A percentile compares a stretch with the other conserved stretches of the same genome.
phyloP scores from a whole-genome alignment of 2,113 vertebrate species.

The Dicaeum eximium region DNA sequence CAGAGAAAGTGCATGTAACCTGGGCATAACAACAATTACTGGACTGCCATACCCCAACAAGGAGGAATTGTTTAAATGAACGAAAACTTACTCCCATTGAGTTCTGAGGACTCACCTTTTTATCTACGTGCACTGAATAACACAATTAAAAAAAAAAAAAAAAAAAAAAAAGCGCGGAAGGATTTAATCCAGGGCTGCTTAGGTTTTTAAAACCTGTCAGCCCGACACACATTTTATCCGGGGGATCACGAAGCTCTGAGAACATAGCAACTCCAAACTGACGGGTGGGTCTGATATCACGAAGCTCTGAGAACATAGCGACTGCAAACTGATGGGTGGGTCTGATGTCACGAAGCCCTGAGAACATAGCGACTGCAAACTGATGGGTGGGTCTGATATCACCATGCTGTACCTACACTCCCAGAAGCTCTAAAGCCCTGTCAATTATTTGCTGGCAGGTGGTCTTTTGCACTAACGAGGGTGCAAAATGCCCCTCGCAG shows the following conservation, averaged over 20 bases:
- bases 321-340: background rate
- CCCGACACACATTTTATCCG: rapidly evolving
- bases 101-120: background rate
- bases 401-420: background rate
- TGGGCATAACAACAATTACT: background rate
- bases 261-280: rapidly evolving
- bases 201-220: background rate
- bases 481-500: rapidly evolving
- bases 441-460: rapidly evolving
- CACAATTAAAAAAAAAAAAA: background rate
- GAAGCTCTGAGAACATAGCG: rapidly evolving
- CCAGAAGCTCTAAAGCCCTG: rapidly evolving
- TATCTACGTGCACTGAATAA: background rate
- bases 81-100: rapidly evolving
- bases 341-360: rapidly evolving
- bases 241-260: background rate
- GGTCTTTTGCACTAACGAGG: rapidly evolving
- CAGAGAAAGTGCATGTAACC: background rate
- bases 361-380: rapidly evolving
- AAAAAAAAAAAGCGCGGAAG: background rate
- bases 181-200: background rate
- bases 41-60: no score
- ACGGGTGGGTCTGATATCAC: no score
- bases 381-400: rapidly evolving
- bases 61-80: background rate